Percentiles rank a stretch among this genome's conserved stretches.
Conservation (phyloP, 2,888 invertebrate species). For the Amorpha juglandis region DNA sequence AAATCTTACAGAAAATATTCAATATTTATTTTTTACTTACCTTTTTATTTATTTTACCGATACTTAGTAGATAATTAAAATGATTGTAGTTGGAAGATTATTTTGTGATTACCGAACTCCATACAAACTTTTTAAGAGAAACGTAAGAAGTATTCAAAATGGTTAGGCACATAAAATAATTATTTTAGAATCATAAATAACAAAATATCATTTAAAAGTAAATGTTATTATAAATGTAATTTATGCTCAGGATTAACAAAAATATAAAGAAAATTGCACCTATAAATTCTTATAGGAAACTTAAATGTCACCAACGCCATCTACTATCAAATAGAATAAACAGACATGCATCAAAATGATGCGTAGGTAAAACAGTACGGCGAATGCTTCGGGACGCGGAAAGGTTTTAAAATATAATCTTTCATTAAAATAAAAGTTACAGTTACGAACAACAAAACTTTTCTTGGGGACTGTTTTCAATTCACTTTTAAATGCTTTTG, state of each 20-base stretch:
- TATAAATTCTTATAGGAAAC: slow-evolving; percentile 12
- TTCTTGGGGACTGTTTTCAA: neutral
- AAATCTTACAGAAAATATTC: neutral
- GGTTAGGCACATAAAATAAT: too few species aligned
- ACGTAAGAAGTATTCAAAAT: too few species aligned
- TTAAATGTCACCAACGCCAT: slow-evolving; percentile 22
- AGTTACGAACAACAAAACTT: slow-evolving; percentile 5
- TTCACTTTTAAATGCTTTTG: neutral
- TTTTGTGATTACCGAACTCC: too few species aligned
- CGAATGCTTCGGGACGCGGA: slow-evolving; percentile 58
- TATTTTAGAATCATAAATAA: neutral
- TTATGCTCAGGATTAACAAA: neutral
- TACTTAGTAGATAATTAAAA: neutral
- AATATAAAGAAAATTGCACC: neutral
- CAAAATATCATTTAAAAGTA: neutral
- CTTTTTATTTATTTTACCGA: neutral
- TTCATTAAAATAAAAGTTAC: neutral
- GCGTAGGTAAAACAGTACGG: slow-evolving; percentile 65
- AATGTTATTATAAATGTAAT: neutral
- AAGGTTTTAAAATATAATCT: neutral
- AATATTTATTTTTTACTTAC: neutral
- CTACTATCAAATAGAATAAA: slow-evolving; percentile 59
- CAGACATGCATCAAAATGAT: neutral
- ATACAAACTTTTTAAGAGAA: too few species aligned
- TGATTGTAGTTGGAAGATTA: neutral